These are phyloP conservation scores for Gobio gobio DNA, from an alignment of 2,113 vertebrate genomes.

Conservation along the genomic window DNA sequence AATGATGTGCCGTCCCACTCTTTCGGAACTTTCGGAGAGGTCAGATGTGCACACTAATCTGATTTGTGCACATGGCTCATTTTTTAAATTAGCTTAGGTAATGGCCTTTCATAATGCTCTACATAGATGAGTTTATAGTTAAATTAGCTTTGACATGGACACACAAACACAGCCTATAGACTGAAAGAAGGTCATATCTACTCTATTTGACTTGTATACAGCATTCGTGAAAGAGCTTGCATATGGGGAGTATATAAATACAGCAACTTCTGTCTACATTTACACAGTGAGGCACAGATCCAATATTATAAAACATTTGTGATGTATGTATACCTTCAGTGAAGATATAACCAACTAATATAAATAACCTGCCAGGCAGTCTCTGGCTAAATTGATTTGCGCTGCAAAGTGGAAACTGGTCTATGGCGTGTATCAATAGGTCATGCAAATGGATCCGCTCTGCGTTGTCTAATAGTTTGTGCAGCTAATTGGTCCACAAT, in stretches of 20 bases:
- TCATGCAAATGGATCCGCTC: not conserved
- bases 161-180: conserved; percentile 2
- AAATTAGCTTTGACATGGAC: conserved; percentile 22
- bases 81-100: conserved; percentile 41
- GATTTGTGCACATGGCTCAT: conserved; percentile 34
- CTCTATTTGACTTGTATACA: not conserved
- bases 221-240: not conserved
- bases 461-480: not conserved
- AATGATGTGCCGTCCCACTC: not conserved
- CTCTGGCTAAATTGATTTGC: not conserved
- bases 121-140: conserved; percentile 21
- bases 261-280: not conserved
- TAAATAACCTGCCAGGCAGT: not conserved
- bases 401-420: not conserved
- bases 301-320: not conserved
- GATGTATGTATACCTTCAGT: not conserved
- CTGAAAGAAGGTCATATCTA: not conserved
- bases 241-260: not conserved
- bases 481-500: conserved; percentile 9
- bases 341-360: not conserved
- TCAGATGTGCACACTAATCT: conserved; percentile 33
- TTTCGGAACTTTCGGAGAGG: not conserved
- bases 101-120: conserved; percentile 32
- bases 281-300: not conserved
- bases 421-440: conserved; percentile 10